These are phyloP conservation scores for Lepidocyrtinus sp. DNA, from an alignment of 2,888 invertebrate genomes.

Conservation along the genomic window DNA sequence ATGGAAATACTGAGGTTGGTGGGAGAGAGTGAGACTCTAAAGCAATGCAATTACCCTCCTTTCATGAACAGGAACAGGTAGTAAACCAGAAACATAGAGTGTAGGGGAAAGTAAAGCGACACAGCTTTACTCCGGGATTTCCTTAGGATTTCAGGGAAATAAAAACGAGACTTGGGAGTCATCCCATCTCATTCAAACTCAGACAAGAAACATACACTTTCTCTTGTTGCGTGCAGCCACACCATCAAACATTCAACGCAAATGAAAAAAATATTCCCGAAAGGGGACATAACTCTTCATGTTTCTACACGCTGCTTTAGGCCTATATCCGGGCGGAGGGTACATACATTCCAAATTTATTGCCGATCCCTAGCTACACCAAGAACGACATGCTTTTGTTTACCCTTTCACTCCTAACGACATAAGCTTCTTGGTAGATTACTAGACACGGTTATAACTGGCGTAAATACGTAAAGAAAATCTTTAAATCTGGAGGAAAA, in stretches of 20 bases:
- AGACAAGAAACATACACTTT: slow-evolving; percentile 19
- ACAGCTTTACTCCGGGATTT: too few species aligned
- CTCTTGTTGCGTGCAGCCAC: slow-evolving; percentile 39
- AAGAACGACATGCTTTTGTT: too few species aligned
- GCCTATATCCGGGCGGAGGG: too few species aligned
- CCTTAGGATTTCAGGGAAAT: slow-evolving; percentile 2
- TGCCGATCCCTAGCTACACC: too few species aligned
- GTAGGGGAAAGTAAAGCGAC: neutral
- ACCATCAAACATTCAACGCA: slow-evolving; percentile 29
- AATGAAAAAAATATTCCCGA: slow-evolving; percentile 23
- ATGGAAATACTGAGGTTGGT: neutral
- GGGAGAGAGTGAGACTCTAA: neutral
- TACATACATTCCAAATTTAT: too few species aligned
- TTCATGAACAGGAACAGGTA: neutral
- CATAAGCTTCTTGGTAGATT: too few species aligned
- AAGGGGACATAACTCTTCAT: slow-evolving; percentile 53
- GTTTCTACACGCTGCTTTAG: too few species aligned
- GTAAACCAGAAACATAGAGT: neutral
- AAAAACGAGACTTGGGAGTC: slow-evolving; percentile 33
- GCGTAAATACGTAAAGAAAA: too few species aligned
- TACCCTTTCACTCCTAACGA: too few species aligned
- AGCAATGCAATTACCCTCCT: slow-evolving; percentile 21
- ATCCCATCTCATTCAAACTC: slow-evolving; percentile 29
- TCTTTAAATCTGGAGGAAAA: too few species aligned
- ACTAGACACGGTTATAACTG: too few species aligned